Conservation (phyloP, 2,797 vertebrate species). For the Tangara arthus region DNA sequence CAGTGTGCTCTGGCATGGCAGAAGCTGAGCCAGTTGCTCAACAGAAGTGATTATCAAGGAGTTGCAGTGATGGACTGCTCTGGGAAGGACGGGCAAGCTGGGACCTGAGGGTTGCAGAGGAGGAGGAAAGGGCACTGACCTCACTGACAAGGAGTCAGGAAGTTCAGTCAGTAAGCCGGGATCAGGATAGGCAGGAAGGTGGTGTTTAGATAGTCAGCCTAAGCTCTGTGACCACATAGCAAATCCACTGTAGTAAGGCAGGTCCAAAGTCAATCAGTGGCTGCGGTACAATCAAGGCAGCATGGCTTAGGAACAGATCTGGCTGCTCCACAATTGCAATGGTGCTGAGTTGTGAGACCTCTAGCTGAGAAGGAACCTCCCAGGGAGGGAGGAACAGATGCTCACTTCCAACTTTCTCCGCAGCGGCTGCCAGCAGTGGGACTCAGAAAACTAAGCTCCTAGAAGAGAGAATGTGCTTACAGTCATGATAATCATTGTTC, state of each 20-base stretch:
- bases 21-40: rapidly evolving
- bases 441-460: background rate
- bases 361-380: background rate
- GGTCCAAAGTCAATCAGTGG: background rate
- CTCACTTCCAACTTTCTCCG: background rate
- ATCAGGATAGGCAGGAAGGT: background rate
- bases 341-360: background rate
- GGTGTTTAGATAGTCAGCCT: background rate
- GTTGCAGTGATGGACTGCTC: background rate
- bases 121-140: background rate
- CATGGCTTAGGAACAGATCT: background rate
- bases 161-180: background rate
- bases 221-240: background rate
- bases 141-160: background rate
- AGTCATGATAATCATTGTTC: background rate
- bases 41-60: background rate
- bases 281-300: background rate
- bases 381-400: background rate
- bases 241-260: background rate
- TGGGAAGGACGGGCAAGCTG: background rate
- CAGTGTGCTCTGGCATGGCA: background rate
- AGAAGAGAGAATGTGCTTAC: background rate
- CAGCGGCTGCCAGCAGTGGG: background rate
- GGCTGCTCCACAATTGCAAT: background rate
- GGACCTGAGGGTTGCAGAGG: background rate